phyloP scores from a whole-genome alignment of 1,140 invertebrate genomes.

The Harpegnathos saltator region DNA sequence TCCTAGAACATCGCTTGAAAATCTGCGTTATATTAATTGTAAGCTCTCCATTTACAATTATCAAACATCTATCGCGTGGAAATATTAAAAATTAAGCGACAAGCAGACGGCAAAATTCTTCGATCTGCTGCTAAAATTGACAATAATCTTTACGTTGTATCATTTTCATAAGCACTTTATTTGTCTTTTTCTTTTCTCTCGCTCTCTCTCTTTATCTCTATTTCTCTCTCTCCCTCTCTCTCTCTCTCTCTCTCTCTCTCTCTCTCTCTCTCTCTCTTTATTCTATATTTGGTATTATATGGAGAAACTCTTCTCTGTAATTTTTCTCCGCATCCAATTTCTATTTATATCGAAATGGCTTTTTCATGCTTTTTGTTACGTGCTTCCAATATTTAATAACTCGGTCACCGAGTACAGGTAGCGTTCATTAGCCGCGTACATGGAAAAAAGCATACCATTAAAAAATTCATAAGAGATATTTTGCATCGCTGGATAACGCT shows the following conservation, averaged over 20 bases:
- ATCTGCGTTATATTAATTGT: not conserved
- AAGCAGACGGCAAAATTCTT: not conserved
- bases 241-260: no score
- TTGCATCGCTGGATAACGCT: conserved; percentile 59
- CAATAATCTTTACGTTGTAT: conserved; percentile 38
- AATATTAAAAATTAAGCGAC: conserved; percentile 26
- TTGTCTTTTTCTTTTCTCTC: conserved; percentile 16
- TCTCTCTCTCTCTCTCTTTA: not conserved
- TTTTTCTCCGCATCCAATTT: conserved; percentile 52
- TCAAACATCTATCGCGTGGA: conserved; percentile 24
- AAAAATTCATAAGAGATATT: conserved; percentile 64
- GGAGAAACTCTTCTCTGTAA: conserved; percentile 35
- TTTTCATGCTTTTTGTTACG: conserved; percentile 57
- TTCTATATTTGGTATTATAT: conserved; percentile 38
- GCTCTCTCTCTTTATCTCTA: no score
- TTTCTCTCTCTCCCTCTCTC: not conserved
- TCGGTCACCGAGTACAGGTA: conserved; percentile 61
- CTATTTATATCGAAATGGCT: conserved; percentile 60
- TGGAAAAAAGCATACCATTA: conserved; percentile 61
- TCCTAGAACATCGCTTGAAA: not conserved
- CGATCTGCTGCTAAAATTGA: no score
- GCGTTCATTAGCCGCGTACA: conserved; percentile 53
- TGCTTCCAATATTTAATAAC: conserved; percentile 61
- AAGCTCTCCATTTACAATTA: conserved; percentile 18
- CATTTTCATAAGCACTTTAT: conserved; percentile 41